These are phyloP conservation scores for Hydrozoanthus tunicans DNA, from an alignment of 64 coral and sea anemone species.

Conservation along the genomic window DNA sequence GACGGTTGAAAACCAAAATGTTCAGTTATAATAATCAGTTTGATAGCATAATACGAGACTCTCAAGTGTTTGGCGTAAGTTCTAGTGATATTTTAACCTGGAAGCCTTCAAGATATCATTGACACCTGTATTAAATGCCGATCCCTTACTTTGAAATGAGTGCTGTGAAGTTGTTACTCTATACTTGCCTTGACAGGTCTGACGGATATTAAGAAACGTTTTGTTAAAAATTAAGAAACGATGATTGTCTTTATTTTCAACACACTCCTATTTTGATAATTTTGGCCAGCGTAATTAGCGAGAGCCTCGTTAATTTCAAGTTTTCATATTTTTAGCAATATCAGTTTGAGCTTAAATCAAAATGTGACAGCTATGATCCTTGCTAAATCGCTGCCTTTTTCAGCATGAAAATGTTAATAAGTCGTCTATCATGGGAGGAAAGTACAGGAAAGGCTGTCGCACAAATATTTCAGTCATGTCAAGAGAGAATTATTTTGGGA, in stretches of 20 bases:
- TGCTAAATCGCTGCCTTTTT: neutral
- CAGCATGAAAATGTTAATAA: neutral
- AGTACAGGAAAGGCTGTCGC: too few relatives aligned
- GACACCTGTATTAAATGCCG: too few relatives aligned
- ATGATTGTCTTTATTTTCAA: neutral
- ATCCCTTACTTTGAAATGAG: too few relatives aligned
- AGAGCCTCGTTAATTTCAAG: neutral
- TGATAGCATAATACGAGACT: neutral
- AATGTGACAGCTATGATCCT: neutral
- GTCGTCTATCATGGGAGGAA: neutral
- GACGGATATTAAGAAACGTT: too few relatives aligned
- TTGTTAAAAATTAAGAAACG: neutral
- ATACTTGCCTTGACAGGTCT: too few relatives aligned
- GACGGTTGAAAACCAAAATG: neutral
- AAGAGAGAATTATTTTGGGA: neutral
- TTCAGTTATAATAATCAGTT: neutral
- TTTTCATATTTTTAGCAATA: neutral
- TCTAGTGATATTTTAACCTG: too few relatives aligned
- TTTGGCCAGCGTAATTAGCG: neutral
- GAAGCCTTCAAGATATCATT: too few relatives aligned
- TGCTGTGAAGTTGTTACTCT: too few relatives aligned
- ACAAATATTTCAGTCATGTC: neutral
- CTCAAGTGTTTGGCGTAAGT: too few relatives aligned
- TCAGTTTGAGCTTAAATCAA: neutral
- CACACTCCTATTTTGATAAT: neutral